Evolutionary conservation across 2,888 invertebrate species (phyloP).

Genomic region (Pyrgus malvae): DNA sequence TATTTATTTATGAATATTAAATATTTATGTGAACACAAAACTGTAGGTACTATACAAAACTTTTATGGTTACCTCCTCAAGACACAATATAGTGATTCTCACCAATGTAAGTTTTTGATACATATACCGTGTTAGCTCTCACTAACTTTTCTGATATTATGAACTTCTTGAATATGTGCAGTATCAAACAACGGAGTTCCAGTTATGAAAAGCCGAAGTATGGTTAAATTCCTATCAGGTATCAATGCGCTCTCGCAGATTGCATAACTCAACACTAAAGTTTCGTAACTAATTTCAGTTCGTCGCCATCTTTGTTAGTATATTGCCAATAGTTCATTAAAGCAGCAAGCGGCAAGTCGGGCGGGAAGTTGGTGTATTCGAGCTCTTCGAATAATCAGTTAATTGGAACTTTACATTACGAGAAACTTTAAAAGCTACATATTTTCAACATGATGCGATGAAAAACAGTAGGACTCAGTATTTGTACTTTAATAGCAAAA

Average conservation of each 20-base stretch:
- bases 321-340: slow-evolving; percentile 19
- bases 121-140: too few species aligned
- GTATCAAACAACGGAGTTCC: background rate
- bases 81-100: too few species aligned
- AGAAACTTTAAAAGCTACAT: too few species aligned
- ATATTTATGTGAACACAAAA: too few species aligned
- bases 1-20: too few species aligned
- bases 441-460: too few species aligned
- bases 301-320: slow-evolving; percentile 20
- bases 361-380: background rate
- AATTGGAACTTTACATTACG: background rate
- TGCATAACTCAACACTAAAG: slow-evolving; percentile 12
- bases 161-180: background rate
- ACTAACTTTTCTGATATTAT: too few species aligned
- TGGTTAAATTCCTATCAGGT: slow-evolving; percentile 10
- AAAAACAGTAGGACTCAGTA: too few species aligned
- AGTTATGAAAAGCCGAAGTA: background rate
- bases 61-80: too few species aligned
- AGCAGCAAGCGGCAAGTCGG: background rate
- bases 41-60: too few species aligned
- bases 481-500: too few species aligned
- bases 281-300: slow-evolving; percentile 16
- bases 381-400: background rate
- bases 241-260: slow-evolving; percentile 15
- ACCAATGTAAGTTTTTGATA: too few species aligned